Percentiles rank a stretch among this genome's conserved stretches.
phyloP scores from a whole-genome alignment of 2,113 vertebrate genomes.

The Panthera uncia region DNA sequence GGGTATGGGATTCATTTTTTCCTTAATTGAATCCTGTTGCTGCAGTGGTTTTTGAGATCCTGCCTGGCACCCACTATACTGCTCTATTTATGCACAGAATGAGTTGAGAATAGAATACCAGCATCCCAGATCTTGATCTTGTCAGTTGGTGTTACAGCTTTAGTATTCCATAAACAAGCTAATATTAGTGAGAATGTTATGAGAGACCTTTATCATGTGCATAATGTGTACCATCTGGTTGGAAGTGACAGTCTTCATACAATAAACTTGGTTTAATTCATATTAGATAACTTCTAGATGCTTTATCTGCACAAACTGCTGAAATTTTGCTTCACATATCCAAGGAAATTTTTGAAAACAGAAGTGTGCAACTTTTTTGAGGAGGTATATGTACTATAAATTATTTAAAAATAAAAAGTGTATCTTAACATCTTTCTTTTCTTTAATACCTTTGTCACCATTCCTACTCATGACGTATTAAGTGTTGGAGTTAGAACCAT shows the following conservation, averaged over 20 bases:
- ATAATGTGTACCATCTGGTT: slow-evolving; percentile 58
- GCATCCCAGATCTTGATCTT: not conserved
- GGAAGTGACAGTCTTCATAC: slow-evolving; percentile 11
- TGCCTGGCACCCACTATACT: not conserved
- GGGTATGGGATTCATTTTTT: not conserved
- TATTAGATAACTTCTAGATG: slow-evolving; percentile 47
- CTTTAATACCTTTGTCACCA: not conserved
- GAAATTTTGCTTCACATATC: slow-evolving; percentile 30
- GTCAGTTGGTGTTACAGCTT: slow-evolving; percentile 44
- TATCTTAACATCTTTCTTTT: not conserved
- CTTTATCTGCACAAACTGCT: slow-evolving; percentile 15
- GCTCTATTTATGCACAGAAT: not conserved
- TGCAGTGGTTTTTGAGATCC: not conserved
- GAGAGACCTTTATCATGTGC: slow-evolving; percentile 56
- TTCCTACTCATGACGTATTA: not conserved
- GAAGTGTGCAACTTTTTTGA: not conserved
- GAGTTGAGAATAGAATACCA: not conserved
- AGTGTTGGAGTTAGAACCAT: not conserved
- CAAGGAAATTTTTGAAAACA: slow-evolving; percentile 31
- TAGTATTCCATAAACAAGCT: slow-evolving; percentile 43
- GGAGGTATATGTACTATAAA: not conserved
- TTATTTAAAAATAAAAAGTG: not conserved
- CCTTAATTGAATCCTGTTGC: not conserved
- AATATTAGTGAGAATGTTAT: slow-evolving; percentile 48
- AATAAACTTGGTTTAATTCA: slow-evolving; percentile 48